Evolutionary conservation across 2,113 vertebrate genomes (phyloP).

Genomic region (Pygoscelis adeliae): DNA sequence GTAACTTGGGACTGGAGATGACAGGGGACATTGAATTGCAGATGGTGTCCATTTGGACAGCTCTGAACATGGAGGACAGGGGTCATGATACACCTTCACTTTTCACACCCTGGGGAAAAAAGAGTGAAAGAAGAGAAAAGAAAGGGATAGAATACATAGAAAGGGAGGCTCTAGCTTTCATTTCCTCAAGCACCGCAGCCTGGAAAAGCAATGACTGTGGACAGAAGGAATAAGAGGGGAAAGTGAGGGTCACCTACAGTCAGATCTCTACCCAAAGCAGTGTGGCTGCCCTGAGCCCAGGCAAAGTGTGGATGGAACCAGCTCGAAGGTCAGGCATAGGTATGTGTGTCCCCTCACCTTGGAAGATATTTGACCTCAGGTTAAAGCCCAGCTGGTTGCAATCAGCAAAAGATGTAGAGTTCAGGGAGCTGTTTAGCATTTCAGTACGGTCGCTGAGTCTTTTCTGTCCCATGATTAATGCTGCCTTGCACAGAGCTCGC

Average conservation of each 20-base stretch:
- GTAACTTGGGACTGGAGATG: not conserved
- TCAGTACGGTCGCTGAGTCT: not conserved
- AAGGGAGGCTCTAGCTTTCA: not conserved
- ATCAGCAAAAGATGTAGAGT: slow-evolving; percentile 46
- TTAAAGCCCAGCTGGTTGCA: slow-evolving; percentile 67
- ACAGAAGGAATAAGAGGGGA: not conserved
- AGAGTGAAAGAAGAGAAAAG: not conserved
- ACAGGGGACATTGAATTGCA: not conserved
- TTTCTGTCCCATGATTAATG: slow-evolving; percentile 13
- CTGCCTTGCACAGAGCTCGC: not conserved
- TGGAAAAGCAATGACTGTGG: not conserved
- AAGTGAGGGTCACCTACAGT: not conserved
- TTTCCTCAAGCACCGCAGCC: not conserved
- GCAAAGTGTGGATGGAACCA: not conserved
- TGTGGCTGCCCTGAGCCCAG: not conserved
- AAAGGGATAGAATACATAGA: not conserved
- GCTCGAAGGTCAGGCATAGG: not conserved
- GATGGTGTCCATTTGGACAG: not conserved
- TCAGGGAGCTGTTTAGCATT: not conserved
- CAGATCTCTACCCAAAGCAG: not conserved
- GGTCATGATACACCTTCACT: not conserved
- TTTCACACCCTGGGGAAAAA: not conserved
- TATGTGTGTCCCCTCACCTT: slow-evolving; percentile 49
- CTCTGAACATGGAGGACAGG: not conserved
- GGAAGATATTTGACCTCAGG: slow-evolving; percentile 70